A percentile compares a stretch with the other conserved stretches of the same genome.
Conservation (phyloP, 2,888 invertebrate genomes). For the Teleiodes luculella region DNA sequence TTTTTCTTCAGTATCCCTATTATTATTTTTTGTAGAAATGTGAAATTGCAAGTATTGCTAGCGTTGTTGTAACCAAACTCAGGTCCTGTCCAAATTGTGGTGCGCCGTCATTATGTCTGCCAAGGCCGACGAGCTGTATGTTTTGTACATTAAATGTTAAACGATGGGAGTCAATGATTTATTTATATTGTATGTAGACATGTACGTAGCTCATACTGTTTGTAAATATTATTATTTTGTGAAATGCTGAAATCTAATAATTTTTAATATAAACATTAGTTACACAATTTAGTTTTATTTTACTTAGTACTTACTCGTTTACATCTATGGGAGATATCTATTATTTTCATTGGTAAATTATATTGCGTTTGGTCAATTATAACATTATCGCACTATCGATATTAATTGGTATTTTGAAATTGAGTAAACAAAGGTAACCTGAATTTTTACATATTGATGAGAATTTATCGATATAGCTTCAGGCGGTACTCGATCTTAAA, state of each 20-base stretch:
- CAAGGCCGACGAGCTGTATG: slow-evolving; percentile 48
- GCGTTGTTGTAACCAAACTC: slow-evolving; percentile 10
- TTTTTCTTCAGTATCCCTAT: too few species aligned
- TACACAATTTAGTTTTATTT: slow-evolving; percentile 73
- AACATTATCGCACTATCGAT: too few species aligned
- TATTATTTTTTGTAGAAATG: too few species aligned
- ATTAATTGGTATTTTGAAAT: too few species aligned
- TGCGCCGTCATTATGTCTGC: slow-evolving; percentile 50
- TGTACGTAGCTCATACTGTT: slow-evolving; percentile 70
- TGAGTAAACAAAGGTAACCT: too few species aligned
- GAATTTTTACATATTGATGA: too few species aligned
- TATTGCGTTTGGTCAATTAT: too few species aligned
- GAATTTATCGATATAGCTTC: too few species aligned
- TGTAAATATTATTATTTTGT: slow-evolving; percentile 77
- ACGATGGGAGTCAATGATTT: slow-evolving; percentile 76
- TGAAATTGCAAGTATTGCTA: slow-evolving; percentile 7
- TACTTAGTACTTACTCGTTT: slow-evolving; percentile 8
- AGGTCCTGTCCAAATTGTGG: slow-evolving; percentile 11
- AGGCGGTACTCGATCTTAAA: too few species aligned
- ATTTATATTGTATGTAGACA: slow-evolving; percentile 75
- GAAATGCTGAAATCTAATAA: slow-evolving; percentile 75
- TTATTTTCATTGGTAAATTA: too few species aligned
- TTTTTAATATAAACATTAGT: slow-evolving; percentile 76
- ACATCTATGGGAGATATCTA: too few species aligned
- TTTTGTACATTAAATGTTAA: slow-evolving; percentile 67